phyloP scores from a whole-genome alignment of 2,888 invertebrate species.

The Spicauda simplicius region DNA sequence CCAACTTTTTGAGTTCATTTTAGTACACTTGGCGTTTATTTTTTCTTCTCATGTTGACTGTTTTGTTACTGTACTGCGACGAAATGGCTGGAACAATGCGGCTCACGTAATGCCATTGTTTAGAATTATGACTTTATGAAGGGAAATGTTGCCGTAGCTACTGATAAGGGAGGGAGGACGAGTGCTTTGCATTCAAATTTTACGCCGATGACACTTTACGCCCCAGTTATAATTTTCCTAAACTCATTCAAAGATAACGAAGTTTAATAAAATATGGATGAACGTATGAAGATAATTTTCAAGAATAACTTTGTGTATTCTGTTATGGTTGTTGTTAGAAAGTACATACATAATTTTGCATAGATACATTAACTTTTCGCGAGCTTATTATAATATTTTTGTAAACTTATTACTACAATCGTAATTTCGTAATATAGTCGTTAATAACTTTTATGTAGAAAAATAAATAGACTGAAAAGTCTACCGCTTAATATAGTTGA shows the following conservation, averaged over 20 bases:
- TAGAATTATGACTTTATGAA: constrained; percentile 51
- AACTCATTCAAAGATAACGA: constrained; percentile 5
- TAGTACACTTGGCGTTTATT: constrained; percentile 47
- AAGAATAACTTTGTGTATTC: background rate
- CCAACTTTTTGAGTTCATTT: constrained; percentile 56
- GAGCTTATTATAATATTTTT: background rate
- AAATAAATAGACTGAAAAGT: no score
- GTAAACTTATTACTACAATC: no score
- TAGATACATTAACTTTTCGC: background rate
- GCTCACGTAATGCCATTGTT: constrained; percentile 60
- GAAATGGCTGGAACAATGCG: constrained; percentile 56
- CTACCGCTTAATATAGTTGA: no score
- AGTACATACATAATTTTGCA: no score
- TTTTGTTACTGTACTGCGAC: constrained; percentile 40
- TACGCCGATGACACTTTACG: constrained; percentile 11
- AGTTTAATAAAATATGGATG: constrained; percentile 5
- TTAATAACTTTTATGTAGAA: no score
- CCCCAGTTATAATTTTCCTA: constrained; percentile 2
- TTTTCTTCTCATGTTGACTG: constrained; percentile 60
- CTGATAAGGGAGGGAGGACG: constrained; percentile 42
- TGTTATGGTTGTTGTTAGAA: no score
- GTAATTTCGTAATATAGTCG: no score
- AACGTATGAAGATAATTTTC: background rate
- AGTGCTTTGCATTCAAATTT: constrained; percentile 39
- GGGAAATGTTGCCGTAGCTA: constrained; percentile 44